Conservation (phyloP, 2,113 vertebrate genomes). For the Garra rufa region DNA sequence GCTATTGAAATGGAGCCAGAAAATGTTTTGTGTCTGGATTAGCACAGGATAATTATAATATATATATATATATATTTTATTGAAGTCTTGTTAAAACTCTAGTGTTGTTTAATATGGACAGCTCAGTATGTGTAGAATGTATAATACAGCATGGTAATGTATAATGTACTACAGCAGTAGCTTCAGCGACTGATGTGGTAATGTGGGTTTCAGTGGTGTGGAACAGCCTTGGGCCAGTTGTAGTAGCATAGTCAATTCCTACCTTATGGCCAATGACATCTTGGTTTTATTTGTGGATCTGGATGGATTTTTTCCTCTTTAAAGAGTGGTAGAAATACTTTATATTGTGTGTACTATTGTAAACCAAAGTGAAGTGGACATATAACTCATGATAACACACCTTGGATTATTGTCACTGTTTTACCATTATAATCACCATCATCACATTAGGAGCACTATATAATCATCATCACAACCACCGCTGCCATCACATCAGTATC, state of each 20-base stretch:
- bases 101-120: neutral
- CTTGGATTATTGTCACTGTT: neutral
- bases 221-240: slow-evolving; percentile 13
- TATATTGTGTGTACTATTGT: neutral
- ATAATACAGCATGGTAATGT: neutral
- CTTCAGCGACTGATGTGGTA: neutral
- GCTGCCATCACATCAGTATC: neutral
- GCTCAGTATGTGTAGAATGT: neutral
- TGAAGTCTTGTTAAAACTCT: slow-evolving; percentile 7
- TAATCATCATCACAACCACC: neutral
- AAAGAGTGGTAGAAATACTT: neutral
- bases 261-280: slow-evolving; percentile 10
- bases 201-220: slow-evolving; percentile 7
- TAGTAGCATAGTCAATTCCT: neutral
- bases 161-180: slow-evolving; percentile 11
- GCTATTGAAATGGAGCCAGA: neutral
- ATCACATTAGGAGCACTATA: neutral
- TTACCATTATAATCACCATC: neutral
- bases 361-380: neutral
- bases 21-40: slow-evolving; percentile 9
- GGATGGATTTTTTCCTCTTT: neutral
- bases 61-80: neutral
- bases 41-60: neutral
- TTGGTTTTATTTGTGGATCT: neutral
- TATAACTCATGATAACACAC: neutral